Base-by-base conservation (phyloP, 2,888 invertebrate species). In the Itoplectis maculator region DNA sequence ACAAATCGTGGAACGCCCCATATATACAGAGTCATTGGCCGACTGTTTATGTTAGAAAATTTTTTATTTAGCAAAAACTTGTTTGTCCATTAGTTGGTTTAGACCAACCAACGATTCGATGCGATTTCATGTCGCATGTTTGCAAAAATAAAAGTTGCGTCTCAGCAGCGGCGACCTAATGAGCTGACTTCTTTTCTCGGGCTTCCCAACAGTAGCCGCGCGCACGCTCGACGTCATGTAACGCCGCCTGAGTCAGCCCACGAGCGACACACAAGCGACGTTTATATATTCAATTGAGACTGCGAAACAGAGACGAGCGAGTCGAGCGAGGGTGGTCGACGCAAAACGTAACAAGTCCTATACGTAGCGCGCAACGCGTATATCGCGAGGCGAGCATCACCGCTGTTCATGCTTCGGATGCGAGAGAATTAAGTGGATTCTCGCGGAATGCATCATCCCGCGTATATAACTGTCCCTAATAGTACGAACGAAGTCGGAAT, bases 341-440 rank as follows among this genome's bases (percentile, higher is more conserved):
- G 37, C 35, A 29, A 59, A 59, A 13, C 29, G 56, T 35, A 59
- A 59, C 35, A 29, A n/a, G n/a, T n/a, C n/a, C 29, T 5, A 29
- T 29, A 29, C 29, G 23, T n/a, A n/a, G n/a, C n/a, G n/a, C n/a
- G 54, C 56, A 11, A n/a, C 56, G 20, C 29, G 29, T 18, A 13
- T 59, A 59, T 59, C 29, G 8, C 56, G 35, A 35, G 56, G 15
- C 37, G n/a, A n/a, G n/a, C n/a, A n/a, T n/a, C n/a, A n/a, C 29
- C 5, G 29, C 29, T 29, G 5, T 5, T 29, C 29, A 5, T 5
- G 5, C 5, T 5, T 2, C 20, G 23, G 13, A 54, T 54, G 54
- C 20, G 13, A 54, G 20, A 61, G 61, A 61, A 61, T 61, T 37
- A 61, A 61, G 61, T 37, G 54, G 54, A 54, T 54, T 54, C 54